A percentile compares a stretch with the other conserved stretches of the same genome.
Conservation (phyloP, 2,888 invertebrate genomes). For the Cancer borealis region DNA sequence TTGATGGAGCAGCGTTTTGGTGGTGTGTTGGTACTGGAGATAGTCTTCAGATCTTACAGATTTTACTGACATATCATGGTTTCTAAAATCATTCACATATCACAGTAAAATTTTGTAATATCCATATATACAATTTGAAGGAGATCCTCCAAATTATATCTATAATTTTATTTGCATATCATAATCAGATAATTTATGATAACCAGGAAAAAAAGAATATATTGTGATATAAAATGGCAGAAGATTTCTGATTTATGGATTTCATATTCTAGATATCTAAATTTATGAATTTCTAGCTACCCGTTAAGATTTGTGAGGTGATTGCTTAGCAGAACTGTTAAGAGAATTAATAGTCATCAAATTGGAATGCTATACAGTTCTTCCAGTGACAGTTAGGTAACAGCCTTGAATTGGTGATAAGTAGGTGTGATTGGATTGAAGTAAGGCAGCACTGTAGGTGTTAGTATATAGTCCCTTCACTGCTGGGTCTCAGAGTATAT, state of each 20-base stretch:
- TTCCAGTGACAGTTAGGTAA: conserved; percentile 23
- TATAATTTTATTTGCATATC: conserved; percentile 7
- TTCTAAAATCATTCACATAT: conserved; percentile 37
- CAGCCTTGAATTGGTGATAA: conserved; percentile 32
- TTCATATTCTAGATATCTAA: background rate
- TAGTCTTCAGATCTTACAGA: conserved; percentile 3
- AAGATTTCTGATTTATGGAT: background rate
- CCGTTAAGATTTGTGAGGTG: background rate
- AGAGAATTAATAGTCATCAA: conserved; percentile 1
- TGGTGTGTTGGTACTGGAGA: conserved; percentile 30
- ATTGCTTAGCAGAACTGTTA: background rate
- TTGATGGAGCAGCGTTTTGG: background rate
- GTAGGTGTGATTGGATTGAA: conserved; percentile 22
- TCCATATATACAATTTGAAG: background rate
- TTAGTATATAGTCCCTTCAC: conserved; percentile 18
- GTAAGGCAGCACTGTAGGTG: conserved; percentile 6
- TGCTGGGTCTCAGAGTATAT: conserved; percentile 36
- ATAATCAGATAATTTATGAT: background rate
- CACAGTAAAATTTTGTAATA: conserved; percentile 10
- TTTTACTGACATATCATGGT: conserved; percentile 39
- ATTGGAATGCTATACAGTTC: conserved; percentile 2
- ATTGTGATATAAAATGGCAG: conserved; percentile 36
- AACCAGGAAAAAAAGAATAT: background rate
- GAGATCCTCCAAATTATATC: conserved; percentile 16
- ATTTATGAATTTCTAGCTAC: background rate